These are phyloP conservation scores for Athalia circularis DNA, from an alignment of 2,888 invertebrate species.

Conservation along the genomic window DNA sequence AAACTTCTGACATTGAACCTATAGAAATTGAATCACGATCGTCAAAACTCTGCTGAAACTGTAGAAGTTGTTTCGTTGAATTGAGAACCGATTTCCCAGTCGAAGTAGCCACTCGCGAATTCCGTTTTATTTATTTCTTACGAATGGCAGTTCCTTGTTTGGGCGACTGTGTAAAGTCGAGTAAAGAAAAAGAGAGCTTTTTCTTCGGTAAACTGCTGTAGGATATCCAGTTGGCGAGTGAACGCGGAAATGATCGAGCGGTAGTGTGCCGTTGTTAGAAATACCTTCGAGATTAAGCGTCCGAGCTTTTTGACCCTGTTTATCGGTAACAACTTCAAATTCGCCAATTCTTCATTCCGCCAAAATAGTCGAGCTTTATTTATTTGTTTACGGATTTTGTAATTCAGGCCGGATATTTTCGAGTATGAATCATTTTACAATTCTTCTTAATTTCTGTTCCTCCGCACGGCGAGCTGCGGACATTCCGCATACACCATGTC, in stretches of 20 bases:
- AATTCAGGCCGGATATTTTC: background rate
- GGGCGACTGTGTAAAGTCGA: slow-evolving; percentile 21
- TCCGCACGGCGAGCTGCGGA: background rate
- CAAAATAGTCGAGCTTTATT: background rate
- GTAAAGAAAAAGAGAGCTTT: slow-evolving; percentile 1
- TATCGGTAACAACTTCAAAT: background rate
- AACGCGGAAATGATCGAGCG: slow-evolving; percentile 11
- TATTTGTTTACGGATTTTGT: background rate
- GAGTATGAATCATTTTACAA: background rate
- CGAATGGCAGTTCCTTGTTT: background rate
- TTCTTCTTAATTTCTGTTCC: background rate
- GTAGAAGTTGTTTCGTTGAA: background rate
- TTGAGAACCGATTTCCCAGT: slow-evolving; percentile 24
- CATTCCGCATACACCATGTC: background rate
- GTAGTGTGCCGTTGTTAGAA: slow-evolving; percentile 35
- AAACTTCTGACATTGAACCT: background rate
- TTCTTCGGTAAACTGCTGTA: background rate
- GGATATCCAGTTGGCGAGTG: background rate
- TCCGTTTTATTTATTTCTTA: slow-evolving; percentile 25
- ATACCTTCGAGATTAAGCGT: slow-evolving; percentile 29
- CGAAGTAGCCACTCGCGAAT: slow-evolving; percentile 13
- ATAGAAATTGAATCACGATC: background rate
- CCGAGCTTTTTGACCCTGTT: slow-evolving; percentile 4
- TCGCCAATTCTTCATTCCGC: background rate
- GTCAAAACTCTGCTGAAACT: background rate